Conservation (phyloP, 2,113 vertebrate species). For the Alces alces region DNA sequence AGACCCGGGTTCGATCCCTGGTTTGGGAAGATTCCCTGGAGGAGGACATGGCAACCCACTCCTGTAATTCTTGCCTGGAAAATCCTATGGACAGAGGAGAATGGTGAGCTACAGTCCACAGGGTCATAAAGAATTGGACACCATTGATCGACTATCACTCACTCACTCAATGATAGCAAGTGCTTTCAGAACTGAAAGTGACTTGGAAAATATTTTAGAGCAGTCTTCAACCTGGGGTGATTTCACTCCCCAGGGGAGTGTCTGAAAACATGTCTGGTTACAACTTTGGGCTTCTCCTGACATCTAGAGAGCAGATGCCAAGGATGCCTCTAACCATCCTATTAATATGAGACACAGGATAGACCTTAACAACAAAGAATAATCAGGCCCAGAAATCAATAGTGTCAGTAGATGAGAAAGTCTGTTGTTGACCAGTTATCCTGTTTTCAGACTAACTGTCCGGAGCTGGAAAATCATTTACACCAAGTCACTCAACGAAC, state of each 20-base stretch:
- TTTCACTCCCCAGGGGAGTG: background rate
- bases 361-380: background rate
- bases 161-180: background rate
- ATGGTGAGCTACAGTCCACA: background rate
- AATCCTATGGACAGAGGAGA: background rate
- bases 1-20: background rate
- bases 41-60: background rate
- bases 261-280: background rate
- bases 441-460: background rate
- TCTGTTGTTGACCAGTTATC: background rate
- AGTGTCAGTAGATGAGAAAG: background rate
- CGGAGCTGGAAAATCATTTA: background rate
- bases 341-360: background rate
- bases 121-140: background rate
- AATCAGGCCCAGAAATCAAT: background rate
- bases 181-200: slow-evolving; percentile 14
- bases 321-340: background rate
- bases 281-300: background rate
- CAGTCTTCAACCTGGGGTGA: background rate
- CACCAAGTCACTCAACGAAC: background rate
- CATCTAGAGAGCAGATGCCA: background rate
- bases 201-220: background rate
- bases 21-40: background rate
- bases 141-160: background rate
- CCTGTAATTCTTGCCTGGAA: background rate